Conservation (phyloP, 2,113 vertebrate species). For the Oriolus oriolus region DNA sequence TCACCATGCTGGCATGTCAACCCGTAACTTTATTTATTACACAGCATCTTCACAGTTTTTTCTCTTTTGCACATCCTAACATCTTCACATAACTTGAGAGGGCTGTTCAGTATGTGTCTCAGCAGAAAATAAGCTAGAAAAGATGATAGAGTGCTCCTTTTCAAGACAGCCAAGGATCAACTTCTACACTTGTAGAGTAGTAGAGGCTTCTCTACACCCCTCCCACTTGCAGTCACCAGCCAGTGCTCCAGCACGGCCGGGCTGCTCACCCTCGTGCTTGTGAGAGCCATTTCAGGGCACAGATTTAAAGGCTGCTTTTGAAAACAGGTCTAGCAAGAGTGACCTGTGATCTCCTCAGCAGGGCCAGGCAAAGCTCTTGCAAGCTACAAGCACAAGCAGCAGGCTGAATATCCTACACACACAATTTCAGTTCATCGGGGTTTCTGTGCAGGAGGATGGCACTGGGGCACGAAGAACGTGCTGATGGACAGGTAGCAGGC, state of each 20-base stretch:
- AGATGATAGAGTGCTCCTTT: not conserved
- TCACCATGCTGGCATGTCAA: not conserved
- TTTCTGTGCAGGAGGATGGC: not conserved
- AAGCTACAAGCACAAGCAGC: not conserved
- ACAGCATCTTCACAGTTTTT: not conserved
- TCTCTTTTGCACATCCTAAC: not conserved
- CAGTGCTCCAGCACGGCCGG: fast-evolving
- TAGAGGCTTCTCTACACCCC: not conserved
- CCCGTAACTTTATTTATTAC: not conserved
- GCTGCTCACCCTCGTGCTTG: not conserved
- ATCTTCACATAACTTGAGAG: not conserved
- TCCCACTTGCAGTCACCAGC: not conserved
- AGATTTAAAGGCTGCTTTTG: not conserved
- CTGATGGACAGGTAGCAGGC: not conserved
- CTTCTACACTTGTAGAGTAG: not conserved
- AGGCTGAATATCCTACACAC: not conserved
- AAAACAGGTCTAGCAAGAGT: not conserved
- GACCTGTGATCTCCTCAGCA: not conserved
- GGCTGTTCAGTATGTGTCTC: not conserved
- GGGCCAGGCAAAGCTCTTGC: not conserved
- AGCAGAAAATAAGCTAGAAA: not conserved
- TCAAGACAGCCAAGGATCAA: not conserved
- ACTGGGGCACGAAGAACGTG: not conserved
- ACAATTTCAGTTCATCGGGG: fast-evolving
- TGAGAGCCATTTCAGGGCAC: not conserved